Base-by-base conservation (phyloP, 2,888 invertebrate genomes). In the Eilema griseolum region DNA sequence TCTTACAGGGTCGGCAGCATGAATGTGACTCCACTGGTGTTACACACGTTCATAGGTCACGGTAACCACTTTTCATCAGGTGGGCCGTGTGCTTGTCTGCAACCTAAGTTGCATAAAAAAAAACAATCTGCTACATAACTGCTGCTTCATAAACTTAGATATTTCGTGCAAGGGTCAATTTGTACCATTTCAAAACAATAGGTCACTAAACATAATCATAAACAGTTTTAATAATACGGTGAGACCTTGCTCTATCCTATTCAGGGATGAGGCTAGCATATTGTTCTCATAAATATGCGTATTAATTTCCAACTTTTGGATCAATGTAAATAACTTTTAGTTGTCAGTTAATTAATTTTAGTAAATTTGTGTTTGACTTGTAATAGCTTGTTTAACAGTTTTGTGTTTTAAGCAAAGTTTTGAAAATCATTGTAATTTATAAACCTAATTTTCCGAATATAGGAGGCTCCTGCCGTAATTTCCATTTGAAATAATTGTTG, bases 321-420 rank as follows among this genome's bases (percentile, higher is more conserved):
- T 59, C 52, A 52, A 52, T n/a, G 52, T 52, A 52, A 52, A 52
- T n/a, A 52, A 52, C 8, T 52, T 52, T n/a, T 52, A 52, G 52
- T 52, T 52, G 52, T 52, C 52, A 52, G 52, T 52, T 52, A 52
- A 52, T 28, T 61, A 20, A 28, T 26, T 61, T 20, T 7, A 62
- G 33, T 33, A 62, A 33, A 62, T 62, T 33, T n/a, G 52, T 52
- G n/a, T n/a, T 52, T 52, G 10, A 8, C n/a, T 52, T n/a, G n/a
- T 52, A 52, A 52, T 52, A 52, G n/a, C 52, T 52, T n/a, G 52
- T 52, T 52, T n/a, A 52, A 52, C 52, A 46, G 20, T 46, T 61
- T n/a, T n/a, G 33, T 61, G 11, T 61, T 33, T 33, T 61, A n/a
- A 33, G n/a, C 20, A 23, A 11, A 23, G 23, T 59, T 16, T 20